Percentiles rank a stretch among this genome's conserved stretches.
Conservation (phyloP, 2,113 vertebrate species). For the Neolamprologus sp. region DNA sequence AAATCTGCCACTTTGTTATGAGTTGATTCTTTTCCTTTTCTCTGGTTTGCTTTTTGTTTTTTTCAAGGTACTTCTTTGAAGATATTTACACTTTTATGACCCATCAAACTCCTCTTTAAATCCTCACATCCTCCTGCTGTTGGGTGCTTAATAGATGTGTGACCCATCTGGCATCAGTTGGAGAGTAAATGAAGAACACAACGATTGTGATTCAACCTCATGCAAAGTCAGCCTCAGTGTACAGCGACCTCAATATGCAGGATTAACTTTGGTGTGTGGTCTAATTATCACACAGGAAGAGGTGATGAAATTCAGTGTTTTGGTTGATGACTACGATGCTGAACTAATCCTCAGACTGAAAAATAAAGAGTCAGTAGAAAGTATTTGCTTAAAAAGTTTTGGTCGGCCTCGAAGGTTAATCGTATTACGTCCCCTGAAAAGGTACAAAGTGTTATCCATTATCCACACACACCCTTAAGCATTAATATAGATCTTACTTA, state of each 20-base stretch:
- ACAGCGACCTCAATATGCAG: neutral
- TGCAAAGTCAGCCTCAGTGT: neutral
- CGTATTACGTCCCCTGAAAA: neutral
- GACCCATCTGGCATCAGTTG: neutral
- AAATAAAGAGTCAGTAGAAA: neutral
- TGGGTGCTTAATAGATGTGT: neutral
- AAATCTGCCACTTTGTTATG: neutral
- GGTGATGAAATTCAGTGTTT: neutral
- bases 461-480: neutral
- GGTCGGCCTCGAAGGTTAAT: neutral
- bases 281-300: neutral
- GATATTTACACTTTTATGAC: neutral
- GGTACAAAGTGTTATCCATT: neutral
- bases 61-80: neutral
- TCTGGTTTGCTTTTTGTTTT: accelerated
- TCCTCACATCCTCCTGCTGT: neutral
- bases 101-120: neutral
- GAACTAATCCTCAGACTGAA: neutral
- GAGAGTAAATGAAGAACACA: neutral
- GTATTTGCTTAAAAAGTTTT: neutral
- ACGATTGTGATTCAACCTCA: neutral
- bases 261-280: neutral
- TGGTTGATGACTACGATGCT: neutral
- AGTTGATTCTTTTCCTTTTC: neutral
- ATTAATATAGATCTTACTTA: neutral